Percentiles rank a stretch among this genome's conserved stretches.
Conservation (phyloP, 2,797 vertebrate genomes). For the Nasua narica region DNA sequence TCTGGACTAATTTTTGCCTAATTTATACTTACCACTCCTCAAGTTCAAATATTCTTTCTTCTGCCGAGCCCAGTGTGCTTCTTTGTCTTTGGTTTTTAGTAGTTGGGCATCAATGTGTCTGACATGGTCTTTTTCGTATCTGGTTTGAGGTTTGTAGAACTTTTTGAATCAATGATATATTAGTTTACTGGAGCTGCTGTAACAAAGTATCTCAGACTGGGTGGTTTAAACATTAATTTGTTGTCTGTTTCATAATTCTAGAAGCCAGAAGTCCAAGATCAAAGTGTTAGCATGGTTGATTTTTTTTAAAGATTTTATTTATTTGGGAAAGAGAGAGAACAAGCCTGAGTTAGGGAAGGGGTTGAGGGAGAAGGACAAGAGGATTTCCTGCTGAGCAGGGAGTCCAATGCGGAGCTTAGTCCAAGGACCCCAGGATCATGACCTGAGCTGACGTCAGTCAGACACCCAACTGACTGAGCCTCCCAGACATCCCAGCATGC, state of each 20-base stretch:
- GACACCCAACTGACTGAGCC: neutral
- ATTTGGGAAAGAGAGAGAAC: neutral
- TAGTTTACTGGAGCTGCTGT: neutral
- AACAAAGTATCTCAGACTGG: neutral
- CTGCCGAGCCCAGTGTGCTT: neutral
- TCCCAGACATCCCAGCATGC: neutral
- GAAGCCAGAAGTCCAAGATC: neutral
- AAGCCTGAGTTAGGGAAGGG: neutral
- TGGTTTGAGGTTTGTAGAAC: neutral
- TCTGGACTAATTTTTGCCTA: neutral
- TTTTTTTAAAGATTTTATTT: no score
- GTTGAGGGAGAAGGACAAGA: neutral
- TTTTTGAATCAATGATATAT: neutral
- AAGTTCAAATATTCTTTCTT: neutral
- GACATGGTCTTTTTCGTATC: neutral
- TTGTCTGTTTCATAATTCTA: neutral
- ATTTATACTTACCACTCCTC: neutral
- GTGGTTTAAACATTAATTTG: no score
- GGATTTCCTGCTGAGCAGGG: neutral
- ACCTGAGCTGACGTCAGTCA: neutral
- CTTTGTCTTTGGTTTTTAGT: neutral
- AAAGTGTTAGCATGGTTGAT: neutral
- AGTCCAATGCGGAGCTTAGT: neutral
- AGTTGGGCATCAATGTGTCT: neutral
- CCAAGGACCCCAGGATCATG: neutral